Percentiles rank a stretch among this genome's conserved stretches.
These are phyloP conservation scores for Myotis brandtii DNA, from an alignment of 2,113 vertebrate genomes.

Conservation along the genomic window DNA sequence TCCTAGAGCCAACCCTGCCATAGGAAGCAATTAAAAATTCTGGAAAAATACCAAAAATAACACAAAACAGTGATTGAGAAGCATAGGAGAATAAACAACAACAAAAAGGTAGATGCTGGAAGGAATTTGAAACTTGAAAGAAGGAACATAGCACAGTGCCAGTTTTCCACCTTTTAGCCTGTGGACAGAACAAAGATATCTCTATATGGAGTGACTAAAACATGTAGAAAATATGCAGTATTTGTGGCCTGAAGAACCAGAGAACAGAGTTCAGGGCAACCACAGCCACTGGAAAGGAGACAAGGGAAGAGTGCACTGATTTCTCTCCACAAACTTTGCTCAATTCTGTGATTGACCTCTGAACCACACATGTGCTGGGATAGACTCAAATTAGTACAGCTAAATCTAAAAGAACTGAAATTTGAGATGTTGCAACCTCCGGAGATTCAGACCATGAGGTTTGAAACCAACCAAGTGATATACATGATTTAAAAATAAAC, in stretches of 20 bases:
- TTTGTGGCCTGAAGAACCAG: not conserved
- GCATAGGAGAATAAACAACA: constrained; percentile 13
- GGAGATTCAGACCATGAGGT: not conserved
- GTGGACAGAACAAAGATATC: not conserved
- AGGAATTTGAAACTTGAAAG: not conserved
- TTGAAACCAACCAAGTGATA: not conserved
- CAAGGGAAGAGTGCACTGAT: not conserved
- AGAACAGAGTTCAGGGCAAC: not conserved
- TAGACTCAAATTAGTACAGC: constrained; percentile 26
- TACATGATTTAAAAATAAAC: constrained; percentile 9
- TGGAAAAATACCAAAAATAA: not conserved
- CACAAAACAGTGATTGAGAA: not conserved
- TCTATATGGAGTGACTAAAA: not conserved
- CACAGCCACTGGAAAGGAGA: not conserved
- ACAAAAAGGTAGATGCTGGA: not conserved
- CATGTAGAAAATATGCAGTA: not conserved
- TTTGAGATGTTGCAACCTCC: not conserved
- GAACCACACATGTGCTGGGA: not conserved
- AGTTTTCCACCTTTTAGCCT: not conserved
- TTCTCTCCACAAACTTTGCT: constrained; percentile 8
- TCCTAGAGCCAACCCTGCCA: not conserved
- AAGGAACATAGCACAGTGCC: not conserved
- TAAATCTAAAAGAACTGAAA: constrained; percentile 24
- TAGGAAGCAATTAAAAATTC: constrained; percentile 27
- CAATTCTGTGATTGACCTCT: not conserved